Base-by-base conservation (phyloP, 1,140 invertebrate species). In the Diprion similis region DNA sequence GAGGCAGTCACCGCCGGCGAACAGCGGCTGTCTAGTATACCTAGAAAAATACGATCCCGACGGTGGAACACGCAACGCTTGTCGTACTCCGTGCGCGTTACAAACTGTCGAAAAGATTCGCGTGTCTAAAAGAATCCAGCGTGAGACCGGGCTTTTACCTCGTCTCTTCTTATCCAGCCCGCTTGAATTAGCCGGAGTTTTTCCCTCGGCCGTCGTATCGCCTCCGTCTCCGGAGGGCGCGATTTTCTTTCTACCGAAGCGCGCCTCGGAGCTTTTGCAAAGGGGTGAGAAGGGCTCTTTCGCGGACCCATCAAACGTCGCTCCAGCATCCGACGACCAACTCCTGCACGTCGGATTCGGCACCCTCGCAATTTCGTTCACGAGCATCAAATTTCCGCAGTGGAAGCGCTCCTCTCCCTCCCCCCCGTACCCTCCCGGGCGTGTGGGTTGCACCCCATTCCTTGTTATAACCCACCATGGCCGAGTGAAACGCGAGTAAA, bases 321-420 rank as follows among this genome's bases (percentile, higher is more conserved):
- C 13, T 64, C 13, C 59, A 15, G 13, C 59, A 18, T 17, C 13
- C 13, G 59, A 64, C 13, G 17, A 64, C 17, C 71, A 78, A 77
- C 77, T 76, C 77, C 74, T 73, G 74, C 77, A 81, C 79, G 78
- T 78, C 77, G 76, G 78, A 80, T 78, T 80, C 76, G 81, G 80
- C 80, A 81, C 81, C 80, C 81, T 80, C 79, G 80, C 81, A 81
- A 82, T 82, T 82, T 82, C 81, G 80, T 82, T 81, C 80, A 81
- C 81, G 81, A 82, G 80, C 81, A 81, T 82, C 79, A 78, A 82
- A 81, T 82, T 82, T 82, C 81, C 80, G 79, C 76, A 80, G 76
- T 75, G 80, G 75, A 74, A 66, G 66, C 78, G 17, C 59, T n/a
- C n/a, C 13, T 17, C 59, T 15, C 8, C 8, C 59, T 15, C 1